Evolutionary conservation across 2,113 vertebrate genomes (phyloP).

Genomic region (Dipodomys spectabilis): DNA sequence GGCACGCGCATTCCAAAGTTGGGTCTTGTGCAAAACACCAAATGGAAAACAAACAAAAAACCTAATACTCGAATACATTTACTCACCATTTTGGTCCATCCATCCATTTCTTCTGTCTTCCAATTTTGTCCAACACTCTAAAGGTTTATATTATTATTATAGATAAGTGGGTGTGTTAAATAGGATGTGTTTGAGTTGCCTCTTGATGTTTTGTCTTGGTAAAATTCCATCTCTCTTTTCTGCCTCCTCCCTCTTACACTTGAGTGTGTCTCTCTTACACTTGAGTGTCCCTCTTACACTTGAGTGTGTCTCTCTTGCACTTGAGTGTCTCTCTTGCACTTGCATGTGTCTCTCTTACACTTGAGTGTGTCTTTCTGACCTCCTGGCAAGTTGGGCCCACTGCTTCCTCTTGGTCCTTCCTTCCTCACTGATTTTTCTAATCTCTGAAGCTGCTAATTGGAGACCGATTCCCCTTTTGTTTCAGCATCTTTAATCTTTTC

Average conservation of each 20-base stretch:
- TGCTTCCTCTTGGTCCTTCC: background rate
- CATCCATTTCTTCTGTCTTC: background rate
- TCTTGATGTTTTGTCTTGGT: background rate
- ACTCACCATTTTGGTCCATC: rapidly evolving
- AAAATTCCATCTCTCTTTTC: background rate
- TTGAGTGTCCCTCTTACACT: too few relatives aligned
- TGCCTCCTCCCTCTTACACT: background rate
- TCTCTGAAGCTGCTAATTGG: background rate
- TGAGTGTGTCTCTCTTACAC: too few relatives aligned
- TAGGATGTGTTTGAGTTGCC: background rate
- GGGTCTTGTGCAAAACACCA: background rate
- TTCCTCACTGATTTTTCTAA: background rate
- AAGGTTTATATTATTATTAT: background rate
- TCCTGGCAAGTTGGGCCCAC: background rate
- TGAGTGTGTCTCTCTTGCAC: too few relatives aligned
- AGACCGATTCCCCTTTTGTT: background rate
- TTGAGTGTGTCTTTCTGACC: background rate
- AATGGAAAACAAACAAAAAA: background rate
- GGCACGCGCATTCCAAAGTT: background rate
- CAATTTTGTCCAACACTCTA: background rate
- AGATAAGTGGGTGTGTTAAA: rapidly evolving
- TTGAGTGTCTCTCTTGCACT: too few relatives aligned
- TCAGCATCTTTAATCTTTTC: background rate
- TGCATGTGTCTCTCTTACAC: too few relatives aligned
- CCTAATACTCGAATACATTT: background rate